Evolutionary conservation across 2,888 invertebrate species (phyloP).

Genomic region (Chironomus tentans): DNA sequence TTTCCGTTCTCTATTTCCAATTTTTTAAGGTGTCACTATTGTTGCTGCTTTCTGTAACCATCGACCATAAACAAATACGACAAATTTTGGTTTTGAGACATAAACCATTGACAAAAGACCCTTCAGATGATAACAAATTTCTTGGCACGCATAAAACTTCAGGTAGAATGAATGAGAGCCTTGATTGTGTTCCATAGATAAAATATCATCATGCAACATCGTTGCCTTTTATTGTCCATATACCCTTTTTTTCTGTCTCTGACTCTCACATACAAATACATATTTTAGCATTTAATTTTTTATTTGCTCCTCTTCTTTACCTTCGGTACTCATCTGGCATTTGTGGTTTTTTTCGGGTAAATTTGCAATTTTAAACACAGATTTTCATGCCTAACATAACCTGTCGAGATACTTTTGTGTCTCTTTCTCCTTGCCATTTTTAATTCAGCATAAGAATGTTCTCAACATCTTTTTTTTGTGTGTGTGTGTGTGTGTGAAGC

Average conservation of each 20-base stretch:
- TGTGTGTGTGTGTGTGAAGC: too few relatives aligned
- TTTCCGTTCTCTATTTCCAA: not conserved
- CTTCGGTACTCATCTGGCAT: not conserved
- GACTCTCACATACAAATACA: not conserved
- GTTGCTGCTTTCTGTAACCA: not conserved
- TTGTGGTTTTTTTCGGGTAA: not conserved
- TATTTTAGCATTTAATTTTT: not conserved
- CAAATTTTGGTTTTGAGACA: not conserved
- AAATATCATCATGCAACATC: not conserved
- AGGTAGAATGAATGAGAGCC: not conserved
- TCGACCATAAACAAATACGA: not conserved
- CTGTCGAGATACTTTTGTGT: not conserved
- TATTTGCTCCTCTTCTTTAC: not conserved
- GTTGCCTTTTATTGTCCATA: not conserved
- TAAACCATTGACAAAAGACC: constrained; percentile 13
- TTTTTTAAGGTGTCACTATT: not conserved
- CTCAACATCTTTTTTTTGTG: too few relatives aligned
- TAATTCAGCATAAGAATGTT: not conserved
- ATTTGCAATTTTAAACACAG: not conserved
- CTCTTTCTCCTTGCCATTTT: too few relatives aligned
- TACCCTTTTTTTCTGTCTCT: not conserved
- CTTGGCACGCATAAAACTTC: not conserved
- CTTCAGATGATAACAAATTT: constrained; percentile 5
- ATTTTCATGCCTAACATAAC: not conserved
- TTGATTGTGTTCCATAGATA: not conserved